Conservation (phyloP, 1,140 invertebrate species). For the Cydia fagiglandana region DNA sequence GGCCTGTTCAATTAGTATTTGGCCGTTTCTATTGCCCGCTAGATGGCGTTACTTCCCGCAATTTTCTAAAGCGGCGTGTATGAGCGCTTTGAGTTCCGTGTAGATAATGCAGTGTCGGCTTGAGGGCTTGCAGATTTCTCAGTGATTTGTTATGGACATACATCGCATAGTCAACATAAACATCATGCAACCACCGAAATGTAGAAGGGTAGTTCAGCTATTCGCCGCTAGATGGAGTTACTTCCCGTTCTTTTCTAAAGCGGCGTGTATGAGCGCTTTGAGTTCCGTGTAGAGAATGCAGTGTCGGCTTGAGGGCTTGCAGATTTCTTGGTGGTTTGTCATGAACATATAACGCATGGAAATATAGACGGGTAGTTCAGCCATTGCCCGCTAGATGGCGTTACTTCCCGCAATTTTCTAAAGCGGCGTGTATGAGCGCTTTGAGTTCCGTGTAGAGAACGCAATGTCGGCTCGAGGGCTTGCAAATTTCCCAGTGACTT, state of each 20-base stretch:
- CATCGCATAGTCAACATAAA: no score
- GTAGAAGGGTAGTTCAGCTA: not conserved
- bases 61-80: conserved; percentile 46
- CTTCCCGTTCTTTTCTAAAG: conserved; percentile 40
- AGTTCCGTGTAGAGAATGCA: conserved; percentile 84
- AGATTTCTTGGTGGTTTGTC: conserved; percentile 87
- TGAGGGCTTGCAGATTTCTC: conserved; percentile 86
- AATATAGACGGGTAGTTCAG: not conserved
- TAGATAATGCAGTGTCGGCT: conserved; percentile 84
- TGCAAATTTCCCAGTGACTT: conserved; percentile 87
- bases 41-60: conserved; percentile 29
- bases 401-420: conserved; percentile 38
- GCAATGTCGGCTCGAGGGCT: conserved; percentile 83
- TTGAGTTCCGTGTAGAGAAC: conserved; percentile 83
- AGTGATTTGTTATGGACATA: conserved; percentile 70
- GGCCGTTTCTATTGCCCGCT: not conserved
- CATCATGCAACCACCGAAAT: no score
- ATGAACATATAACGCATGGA: no score
- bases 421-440: conserved; percentile 64
- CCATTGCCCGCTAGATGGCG: not conserved
- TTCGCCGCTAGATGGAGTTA: not conserved
- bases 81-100: conserved; percentile 80
- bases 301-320: conserved; percentile 83
- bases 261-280: conserved; percentile 70
- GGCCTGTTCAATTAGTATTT: not conserved